Conservation (phyloP, 2,797 vertebrate species). For the Erpetoichthys calabaricus region DNA sequence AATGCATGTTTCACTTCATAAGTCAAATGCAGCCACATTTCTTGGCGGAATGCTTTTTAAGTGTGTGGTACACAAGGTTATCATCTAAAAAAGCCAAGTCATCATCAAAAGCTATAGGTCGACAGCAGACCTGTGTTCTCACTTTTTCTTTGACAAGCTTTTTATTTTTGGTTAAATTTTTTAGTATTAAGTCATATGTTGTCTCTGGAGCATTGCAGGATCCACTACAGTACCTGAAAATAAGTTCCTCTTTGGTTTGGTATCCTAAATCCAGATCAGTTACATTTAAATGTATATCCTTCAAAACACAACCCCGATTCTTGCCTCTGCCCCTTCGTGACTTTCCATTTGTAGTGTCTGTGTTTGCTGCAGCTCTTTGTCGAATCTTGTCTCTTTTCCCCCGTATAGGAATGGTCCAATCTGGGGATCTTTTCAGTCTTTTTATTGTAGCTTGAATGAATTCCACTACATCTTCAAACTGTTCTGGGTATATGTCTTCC, state of each 20-base stretch:
- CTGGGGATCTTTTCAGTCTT: slow-evolving; percentile 74
- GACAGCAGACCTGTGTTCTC: slow-evolving; percentile 77
- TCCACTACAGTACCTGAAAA: slow-evolving; percentile 93
- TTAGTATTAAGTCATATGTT: slow-evolving; percentile 93
- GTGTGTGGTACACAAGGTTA: slow-evolving; percentile 80
- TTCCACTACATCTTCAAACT: slow-evolving; percentile 85
- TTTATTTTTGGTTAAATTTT: slow-evolving; percentile 84
- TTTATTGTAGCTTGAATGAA: slow-evolving; percentile 90
- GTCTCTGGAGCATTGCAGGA: slow-evolving; percentile 82
- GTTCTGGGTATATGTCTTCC: slow-evolving; percentile 69
- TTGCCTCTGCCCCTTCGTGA: slow-evolving; percentile 39
- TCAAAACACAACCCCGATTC: slow-evolving; percentile 76
- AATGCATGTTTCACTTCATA: slow-evolving; percentile 37
- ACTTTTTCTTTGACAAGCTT: slow-evolving; percentile 79
- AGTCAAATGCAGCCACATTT: slow-evolving; percentile 82
- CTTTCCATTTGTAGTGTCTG: slow-evolving; percentile 44
- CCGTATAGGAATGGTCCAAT: slow-evolving; percentile 42
- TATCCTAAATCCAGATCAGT: slow-evolving; percentile 94
- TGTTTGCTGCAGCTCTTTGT: slow-evolving; percentile 49
- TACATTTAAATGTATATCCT: slow-evolving; percentile 88
- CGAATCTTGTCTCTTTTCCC: slow-evolving; percentile 58
- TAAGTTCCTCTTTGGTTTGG: slow-evolving; percentile 91
- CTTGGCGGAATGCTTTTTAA: slow-evolving; percentile 94
- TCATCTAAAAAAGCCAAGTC: slow-evolving; percentile 94
- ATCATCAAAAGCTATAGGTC: slow-evolving; percentile 84